phyloP scores from a whole-genome alignment of 2,888 invertebrate species.

The Alcis repandata region DNA sequence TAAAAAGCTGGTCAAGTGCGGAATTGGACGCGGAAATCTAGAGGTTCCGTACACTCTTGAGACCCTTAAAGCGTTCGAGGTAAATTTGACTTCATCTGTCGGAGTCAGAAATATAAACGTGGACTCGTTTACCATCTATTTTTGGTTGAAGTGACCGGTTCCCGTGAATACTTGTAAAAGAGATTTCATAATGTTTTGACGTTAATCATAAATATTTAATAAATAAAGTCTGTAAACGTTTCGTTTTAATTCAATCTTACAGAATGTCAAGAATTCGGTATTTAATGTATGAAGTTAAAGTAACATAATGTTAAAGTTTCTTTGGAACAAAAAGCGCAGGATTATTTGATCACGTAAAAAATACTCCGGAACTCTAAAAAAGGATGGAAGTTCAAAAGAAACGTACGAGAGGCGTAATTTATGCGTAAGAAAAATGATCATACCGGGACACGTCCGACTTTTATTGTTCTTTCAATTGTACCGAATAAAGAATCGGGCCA shows the following conservation, averaged over 20 bases:
- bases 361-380: slow-evolving; percentile 40
- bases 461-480: slow-evolving; percentile 68
- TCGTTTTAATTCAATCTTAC: no score
- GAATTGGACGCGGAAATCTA: background rate
- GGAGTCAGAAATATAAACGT: background rate
- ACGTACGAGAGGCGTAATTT: slow-evolving; percentile 62
- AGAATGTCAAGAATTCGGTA: no score
- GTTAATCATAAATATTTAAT: no score
- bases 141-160: background rate
- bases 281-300: no score
- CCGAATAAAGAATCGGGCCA: slow-evolving; percentile 48
- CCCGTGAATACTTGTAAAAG: no score
- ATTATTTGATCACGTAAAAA: background rate
- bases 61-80: background rate
- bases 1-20: slow-evolving; percentile 47
- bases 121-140: background rate
- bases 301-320: no score
- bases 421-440: slow-evolving; percentile 67
- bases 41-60: slow-evolving; percentile 24
- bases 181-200: no score
- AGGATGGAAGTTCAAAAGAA: slow-evolving; percentile 59
- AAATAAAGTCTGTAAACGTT: no score
- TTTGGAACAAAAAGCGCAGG: no score
- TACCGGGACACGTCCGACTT: slow-evolving; percentile 68
- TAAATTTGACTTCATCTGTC: slow-evolving; percentile 7